Conservation (phyloP, 2,113 vertebrate species). For the Chauna torquata region DNA sequence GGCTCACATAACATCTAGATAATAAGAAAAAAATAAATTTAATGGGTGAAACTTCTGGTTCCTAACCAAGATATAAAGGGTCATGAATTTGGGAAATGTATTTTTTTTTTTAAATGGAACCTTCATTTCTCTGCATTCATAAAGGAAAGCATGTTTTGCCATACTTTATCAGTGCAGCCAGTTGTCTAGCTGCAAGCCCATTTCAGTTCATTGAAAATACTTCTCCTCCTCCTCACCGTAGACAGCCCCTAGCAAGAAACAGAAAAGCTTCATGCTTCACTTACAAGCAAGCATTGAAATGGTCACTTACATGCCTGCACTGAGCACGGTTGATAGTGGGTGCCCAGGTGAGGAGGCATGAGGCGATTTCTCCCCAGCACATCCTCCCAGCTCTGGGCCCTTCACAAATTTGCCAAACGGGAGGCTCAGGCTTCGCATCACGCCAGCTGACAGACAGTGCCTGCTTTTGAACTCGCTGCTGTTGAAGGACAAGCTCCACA, state of each 20-base stretch:
- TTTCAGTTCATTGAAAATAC: not conserved
- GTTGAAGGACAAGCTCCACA: not conserved
- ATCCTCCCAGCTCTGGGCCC: not conserved
- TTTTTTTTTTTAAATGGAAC: not conserved
- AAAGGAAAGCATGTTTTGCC: not conserved
- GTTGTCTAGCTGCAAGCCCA: no score
- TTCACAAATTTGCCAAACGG: fast-evolving
- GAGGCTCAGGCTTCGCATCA: not conserved
- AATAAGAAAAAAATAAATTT: not conserved
- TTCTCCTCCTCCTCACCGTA: not conserved
- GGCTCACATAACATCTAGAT: fast-evolving
- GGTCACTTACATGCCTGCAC: fast-evolving
- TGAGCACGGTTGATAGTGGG: fast-evolving
- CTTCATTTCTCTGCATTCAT: not conserved
- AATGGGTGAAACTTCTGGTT: not conserved
- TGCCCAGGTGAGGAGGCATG: not conserved
- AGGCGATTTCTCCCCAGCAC: not conserved
- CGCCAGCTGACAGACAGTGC: fast-evolving
- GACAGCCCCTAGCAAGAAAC: fast-evolving
- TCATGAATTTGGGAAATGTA: not conserved
- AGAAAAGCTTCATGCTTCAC: fast-evolving
- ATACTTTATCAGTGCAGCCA: not conserved
- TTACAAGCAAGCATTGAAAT: fast-evolving
- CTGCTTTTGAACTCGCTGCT: fast-evolving
- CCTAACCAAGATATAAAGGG: not conserved